A percentile compares a stretch with the other conserved stretches of the same genome.
These are phyloP conservation scores for Artemia sinica DNA, from an alignment of 2,888 invertebrate genomes.

Conservation along the genomic window DNA sequence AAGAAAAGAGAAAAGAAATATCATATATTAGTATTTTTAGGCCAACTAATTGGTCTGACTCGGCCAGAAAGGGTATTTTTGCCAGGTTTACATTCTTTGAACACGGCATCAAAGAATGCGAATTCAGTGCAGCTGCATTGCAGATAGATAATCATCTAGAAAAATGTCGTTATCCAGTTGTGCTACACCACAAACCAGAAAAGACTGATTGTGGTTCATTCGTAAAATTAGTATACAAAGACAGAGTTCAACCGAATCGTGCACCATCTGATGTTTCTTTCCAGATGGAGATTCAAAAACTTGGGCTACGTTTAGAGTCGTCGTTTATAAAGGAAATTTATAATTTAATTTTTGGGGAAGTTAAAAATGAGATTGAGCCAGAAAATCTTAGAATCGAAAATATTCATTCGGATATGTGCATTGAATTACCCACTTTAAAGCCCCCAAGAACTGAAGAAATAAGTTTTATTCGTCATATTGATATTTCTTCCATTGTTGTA, in stretches of 20 bases:
- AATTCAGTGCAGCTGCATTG: background rate
- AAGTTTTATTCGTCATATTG: no score
- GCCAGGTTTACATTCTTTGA: background rate
- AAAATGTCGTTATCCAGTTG: background rate
- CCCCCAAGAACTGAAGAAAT: no score
- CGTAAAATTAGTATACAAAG: background rate
- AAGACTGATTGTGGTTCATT: background rate
- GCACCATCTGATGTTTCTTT: background rate
- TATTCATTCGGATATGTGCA: no score
- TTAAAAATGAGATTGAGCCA: background rate
- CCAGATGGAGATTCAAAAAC: background rate
- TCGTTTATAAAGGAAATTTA: background rate
- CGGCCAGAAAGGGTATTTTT: background rate
- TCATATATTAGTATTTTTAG: no score
- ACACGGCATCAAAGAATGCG: background rate
- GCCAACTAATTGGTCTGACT: no score
- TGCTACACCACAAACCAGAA: background rate
- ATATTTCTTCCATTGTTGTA: no score
- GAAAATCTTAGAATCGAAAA: background rate
- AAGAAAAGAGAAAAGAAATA: no score
- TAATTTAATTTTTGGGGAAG: background rate
- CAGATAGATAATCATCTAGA: conserved; percentile 6
- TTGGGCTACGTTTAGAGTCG: background rate
- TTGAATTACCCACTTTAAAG: no score
- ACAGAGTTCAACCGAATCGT: background rate